Conservation (phyloP, 1,140 invertebrate species). For the Heliothis virescens region DNA sequence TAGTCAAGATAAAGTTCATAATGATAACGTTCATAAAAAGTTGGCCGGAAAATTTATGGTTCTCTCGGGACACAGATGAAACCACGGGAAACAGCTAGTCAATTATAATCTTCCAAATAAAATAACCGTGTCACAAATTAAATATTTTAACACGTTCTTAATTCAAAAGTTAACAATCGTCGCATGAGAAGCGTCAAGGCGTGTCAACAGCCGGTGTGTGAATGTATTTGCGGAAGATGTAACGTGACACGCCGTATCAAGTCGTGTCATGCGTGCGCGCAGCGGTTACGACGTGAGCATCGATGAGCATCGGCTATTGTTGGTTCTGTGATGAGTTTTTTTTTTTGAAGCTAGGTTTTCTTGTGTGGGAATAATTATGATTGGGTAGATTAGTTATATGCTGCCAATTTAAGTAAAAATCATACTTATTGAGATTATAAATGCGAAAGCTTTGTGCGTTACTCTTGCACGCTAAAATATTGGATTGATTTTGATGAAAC, state of each 20-base stretch:
- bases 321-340: neutral
- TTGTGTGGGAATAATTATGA: slow-evolving; percentile 11
- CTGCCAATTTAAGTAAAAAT: neutral
- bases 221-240: slow-evolving; percentile 57
- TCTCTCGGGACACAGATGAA: too few species aligned
- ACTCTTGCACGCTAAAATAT: too few species aligned
- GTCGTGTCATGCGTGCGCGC: slow-evolving; percentile 27
- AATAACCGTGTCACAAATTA: neutral
- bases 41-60: too few species aligned
- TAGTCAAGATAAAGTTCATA: too few species aligned
- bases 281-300: slow-evolving; percentile 39
- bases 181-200: slow-evolving; percentile 52
- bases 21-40: too few species aligned
- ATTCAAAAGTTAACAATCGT: slow-evolving; percentile 1
- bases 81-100: too few species aligned
- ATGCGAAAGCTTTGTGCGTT: too few species aligned
- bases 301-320: slow-evolving; percentile 38
- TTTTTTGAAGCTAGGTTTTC: neutral
- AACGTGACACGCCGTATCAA: slow-evolving; percentile 31
- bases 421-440: too few species aligned
- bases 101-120: too few species aligned
- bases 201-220: slow-evolving; percentile 49
- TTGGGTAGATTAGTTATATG: neutral
- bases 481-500: too few species aligned
- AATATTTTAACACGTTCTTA: slow-evolving; percentile 1